These are phyloP conservation scores for Diorhabda elongata DNA, from an alignment of 1,140 invertebrate species.

Conservation along the genomic window DNA sequence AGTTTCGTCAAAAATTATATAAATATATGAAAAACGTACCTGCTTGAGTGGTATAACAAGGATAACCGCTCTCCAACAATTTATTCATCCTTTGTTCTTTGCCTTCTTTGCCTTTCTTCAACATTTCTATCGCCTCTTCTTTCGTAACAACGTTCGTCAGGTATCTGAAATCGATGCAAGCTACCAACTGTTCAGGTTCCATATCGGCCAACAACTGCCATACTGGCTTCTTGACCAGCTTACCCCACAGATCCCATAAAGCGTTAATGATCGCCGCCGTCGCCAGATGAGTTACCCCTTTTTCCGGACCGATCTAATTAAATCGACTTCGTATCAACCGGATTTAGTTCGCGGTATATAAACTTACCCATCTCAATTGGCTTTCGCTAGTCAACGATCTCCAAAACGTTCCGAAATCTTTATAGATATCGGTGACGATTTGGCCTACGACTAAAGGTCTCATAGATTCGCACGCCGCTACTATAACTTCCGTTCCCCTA, in stretches of 20 bases:
- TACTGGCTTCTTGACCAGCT: slow-evolving; percentile 76
- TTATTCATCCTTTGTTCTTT: slow-evolving; percentile 59
- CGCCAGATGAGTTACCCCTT: slow-evolving; percentile 85
- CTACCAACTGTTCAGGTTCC: slow-evolving; percentile 75
- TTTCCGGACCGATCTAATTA: slow-evolving; percentile 80
- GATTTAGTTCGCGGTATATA: too few relatives aligned
- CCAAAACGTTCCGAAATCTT: slow-evolving; percentile 76
- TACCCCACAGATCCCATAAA: slow-evolving; percentile 88
- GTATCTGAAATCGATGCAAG: slow-evolving; percentile 79
- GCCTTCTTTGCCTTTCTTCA: slow-evolving; percentile 56
- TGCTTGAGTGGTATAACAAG: slow-evolving; percentile 75
- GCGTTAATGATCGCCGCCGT: slow-evolving; percentile 85
- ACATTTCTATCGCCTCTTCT: slow-evolving; percentile 73
- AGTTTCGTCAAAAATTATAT: too few relatives aligned
- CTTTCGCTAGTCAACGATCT: slow-evolving; percentile 77
- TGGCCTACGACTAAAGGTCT: slow-evolving; percentile 63
- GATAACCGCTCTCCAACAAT: slow-evolving; percentile 63
- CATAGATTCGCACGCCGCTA: slow-evolving; percentile 67
- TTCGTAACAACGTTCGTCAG: slow-evolving; percentile 78
- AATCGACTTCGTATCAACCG: too few relatives aligned
- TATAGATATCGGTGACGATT: slow-evolving; percentile 64
- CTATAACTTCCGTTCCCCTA: slow-evolving; percentile 80
- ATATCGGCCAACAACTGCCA: slow-evolving; percentile 83
- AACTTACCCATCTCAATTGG: slow-evolving; percentile 83
- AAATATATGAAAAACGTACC: slow-evolving; percentile 45